Conservation (phyloP, 2,797 vertebrate species). For the Gobio occitaniae region DNA sequence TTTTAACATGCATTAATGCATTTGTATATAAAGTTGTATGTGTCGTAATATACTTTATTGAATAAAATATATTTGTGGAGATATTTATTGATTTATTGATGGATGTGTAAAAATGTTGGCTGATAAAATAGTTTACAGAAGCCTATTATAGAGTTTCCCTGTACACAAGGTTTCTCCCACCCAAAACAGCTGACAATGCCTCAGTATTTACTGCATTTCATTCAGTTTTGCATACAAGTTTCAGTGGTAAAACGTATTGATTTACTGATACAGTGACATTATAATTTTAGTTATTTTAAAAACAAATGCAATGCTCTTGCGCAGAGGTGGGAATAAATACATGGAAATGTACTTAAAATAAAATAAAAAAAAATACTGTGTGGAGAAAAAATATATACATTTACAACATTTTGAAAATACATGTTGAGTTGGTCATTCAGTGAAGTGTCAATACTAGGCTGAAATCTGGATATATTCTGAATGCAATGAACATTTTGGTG, state of each 20-base stretch:
- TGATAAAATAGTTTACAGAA: background rate
- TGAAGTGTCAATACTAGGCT: too few species aligned
- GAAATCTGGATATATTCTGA: too few species aligned
- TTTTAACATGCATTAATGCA: slow-evolving; percentile 78
- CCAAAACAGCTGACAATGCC: background rate
- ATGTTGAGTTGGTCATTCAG: too few species aligned
- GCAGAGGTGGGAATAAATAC: background rate
- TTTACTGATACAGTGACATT: background rate
- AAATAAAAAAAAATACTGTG: background rate
- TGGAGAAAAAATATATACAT: too few species aligned
- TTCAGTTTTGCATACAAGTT: background rate
- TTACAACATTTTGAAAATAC: too few species aligned
- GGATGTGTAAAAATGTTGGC: slow-evolving; percentile 23
- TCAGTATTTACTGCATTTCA: background rate
- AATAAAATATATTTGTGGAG: slow-evolving; percentile 49
- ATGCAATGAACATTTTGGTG: too few species aligned
- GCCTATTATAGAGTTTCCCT: background rate
- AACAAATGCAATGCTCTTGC: background rate
- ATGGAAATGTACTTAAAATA: background rate
- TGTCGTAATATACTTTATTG: slow-evolving; percentile 80
- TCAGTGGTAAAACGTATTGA: background rate
- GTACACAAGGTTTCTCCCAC: background rate
- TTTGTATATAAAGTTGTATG: slow-evolving; percentile 83
- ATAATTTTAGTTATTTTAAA: background rate
- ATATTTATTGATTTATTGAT: slow-evolving; percentile 78